These are phyloP conservation scores for Onychostruthus taczanowskii DNA, from an alignment of 2,113 vertebrate species.

Conservation along the genomic window DNA sequence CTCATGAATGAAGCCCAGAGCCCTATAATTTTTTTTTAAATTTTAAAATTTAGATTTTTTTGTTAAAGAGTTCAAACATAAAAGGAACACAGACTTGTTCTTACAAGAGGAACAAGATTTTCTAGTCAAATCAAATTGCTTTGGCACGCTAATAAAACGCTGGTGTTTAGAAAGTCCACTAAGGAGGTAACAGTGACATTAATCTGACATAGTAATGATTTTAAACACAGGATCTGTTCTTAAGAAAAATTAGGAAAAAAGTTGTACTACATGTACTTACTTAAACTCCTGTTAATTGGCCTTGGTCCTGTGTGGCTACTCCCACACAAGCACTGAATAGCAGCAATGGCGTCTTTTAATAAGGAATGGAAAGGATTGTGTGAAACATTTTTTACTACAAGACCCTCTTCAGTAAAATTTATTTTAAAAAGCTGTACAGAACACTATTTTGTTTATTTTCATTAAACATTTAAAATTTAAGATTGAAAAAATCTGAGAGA, in stretches of 20 bases:
- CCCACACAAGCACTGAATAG: constrained; percentile 28
- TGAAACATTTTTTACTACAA: neutral
- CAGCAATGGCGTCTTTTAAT: neutral
- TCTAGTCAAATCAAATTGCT: constrained; percentile 75
- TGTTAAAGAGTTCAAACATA: constrained; percentile 49
- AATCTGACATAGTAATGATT: constrained; percentile 61
- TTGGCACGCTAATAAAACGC: constrained; percentile 51
- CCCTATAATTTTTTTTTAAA: neutral
- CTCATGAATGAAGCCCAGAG: constrained; percentile 6
- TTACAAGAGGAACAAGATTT: constrained; percentile 70
- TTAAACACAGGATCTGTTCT: constrained; percentile 57
- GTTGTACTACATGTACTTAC: neutral
- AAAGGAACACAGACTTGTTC: constrained; percentile 58
- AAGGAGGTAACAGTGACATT: constrained; percentile 66
- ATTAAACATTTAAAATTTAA: neutral
- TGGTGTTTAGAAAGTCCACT: constrained; percentile 66
- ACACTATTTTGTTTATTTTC: constrained; percentile 10
- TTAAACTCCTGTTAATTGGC: constrained; percentile 63
- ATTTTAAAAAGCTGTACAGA: constrained; percentile 2
- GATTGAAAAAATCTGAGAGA: neutral
- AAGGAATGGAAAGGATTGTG: neutral
- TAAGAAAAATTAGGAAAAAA: constrained; percentile 32
- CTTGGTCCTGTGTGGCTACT: constrained; percentile 9
- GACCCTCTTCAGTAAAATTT: neutral
- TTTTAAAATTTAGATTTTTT: neutral